Conservation (phyloP, 2,888 invertebrate genomes). For the Drosophila bunnanda region DNA sequence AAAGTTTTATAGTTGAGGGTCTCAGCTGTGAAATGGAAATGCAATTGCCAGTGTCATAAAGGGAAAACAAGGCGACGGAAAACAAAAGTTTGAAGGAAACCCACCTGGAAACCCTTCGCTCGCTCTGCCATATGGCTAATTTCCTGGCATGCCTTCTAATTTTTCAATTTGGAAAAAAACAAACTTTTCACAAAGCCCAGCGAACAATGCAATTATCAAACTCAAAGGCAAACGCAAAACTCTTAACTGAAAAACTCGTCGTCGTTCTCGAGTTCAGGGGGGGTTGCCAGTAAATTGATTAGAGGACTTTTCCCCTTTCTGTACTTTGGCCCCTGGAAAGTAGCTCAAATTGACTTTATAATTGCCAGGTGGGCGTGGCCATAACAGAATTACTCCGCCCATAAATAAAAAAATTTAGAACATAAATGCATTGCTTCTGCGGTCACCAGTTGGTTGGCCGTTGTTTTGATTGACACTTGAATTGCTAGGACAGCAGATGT, state of each 20-base stretch:
- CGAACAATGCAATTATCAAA: constrained; percentile 59
- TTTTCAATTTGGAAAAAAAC: constrained; percentile 53
- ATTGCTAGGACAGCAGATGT: constrained; percentile 28
- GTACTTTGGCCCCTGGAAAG: constrained; percentile 18
- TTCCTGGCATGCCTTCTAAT: constrained; percentile 57
- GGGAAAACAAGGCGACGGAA: constrained; percentile 21
- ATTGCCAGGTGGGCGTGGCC: constrained; percentile 54
- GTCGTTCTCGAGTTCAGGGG: constrained; percentile 8
- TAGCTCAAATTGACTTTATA: constrained; percentile 59
- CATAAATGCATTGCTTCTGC: constrained; percentile 23
- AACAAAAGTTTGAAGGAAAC: constrained; percentile 26
- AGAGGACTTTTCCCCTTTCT: constrained; percentile 42
- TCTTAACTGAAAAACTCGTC: constrained; percentile 4
- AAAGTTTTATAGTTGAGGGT: constrained; percentile 74
- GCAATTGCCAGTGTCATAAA: constrained; percentile 60
- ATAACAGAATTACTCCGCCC: constrained; percentile 37
- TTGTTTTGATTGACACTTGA: constrained; percentile 41
- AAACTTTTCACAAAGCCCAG: constrained; percentile 56
- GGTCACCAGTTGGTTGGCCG: constrained; percentile 26
- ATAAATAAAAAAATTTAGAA: neutral
- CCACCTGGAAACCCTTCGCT: constrained; percentile 54
- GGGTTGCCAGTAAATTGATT: constrained; percentile 66
- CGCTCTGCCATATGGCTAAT: constrained; percentile 68
- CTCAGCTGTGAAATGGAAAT: constrained; percentile 72
- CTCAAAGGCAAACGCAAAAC: constrained; percentile 4